These are phyloP conservation scores for Toxotes jaculatrix DNA, from an alignment of 2,113 vertebrate genomes.

Conservation along the genomic window DNA sequence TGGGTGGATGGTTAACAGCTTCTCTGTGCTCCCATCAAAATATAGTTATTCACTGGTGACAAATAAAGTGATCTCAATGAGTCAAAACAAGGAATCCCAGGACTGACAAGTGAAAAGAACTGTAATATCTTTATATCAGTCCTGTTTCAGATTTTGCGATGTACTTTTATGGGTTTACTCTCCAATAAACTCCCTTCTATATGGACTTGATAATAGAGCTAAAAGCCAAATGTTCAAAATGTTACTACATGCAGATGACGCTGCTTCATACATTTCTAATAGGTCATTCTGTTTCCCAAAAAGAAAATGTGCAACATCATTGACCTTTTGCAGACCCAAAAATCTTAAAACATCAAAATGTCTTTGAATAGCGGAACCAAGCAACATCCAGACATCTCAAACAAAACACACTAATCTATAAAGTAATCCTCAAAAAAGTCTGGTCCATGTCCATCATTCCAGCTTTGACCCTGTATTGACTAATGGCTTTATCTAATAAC, in stretches of 20 bases:
- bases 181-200: neutral
- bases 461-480: constrained; percentile 2
- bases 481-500: constrained; percentile 34
- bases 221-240: neutral
- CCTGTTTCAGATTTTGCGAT: neutral
- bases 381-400: neutral
- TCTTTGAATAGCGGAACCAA: neutral
- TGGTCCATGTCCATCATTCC: constrained; percentile 2
- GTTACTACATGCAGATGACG: constrained; percentile 39
- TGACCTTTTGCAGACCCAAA: constrained; percentile 2
- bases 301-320: neutral
- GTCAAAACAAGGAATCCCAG: constrained; percentile 7
- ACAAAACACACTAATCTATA: neutral
- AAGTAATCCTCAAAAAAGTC: neutral
- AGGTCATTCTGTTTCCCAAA: neutral
- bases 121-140: neutral
- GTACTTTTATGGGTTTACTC: neutral
- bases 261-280: neutral
- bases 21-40: constrained; percentile 26
- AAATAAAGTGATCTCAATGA: constrained; percentile 15
- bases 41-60: constrained; percentile 19
- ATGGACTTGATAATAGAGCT: neutral
- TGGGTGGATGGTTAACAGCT: constrained; percentile 30
- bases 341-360: neutral
- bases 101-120: neutral